Base-by-base conservation (phyloP, 92 coral and sea anemone genomes). In the Palythoa caribaeorum region DNA sequence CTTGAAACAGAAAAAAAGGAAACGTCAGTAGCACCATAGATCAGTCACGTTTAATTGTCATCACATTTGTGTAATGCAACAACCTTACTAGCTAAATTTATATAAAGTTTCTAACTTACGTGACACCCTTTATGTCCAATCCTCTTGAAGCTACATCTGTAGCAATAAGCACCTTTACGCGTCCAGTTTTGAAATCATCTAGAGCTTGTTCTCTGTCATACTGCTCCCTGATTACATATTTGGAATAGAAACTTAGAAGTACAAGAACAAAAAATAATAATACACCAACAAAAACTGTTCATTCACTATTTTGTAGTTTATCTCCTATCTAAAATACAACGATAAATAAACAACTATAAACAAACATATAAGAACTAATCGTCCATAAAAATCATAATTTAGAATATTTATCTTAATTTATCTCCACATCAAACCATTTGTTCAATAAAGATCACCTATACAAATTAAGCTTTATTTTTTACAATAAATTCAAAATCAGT, bases 81-180 rank as follows among this genome's bases (percentile, higher is more conserved):
- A 8, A 3, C 2, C 19, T 17, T 6, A n/a, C 70, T n/a, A n/a
- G 21, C 20, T 17, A 63, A 17, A 3, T 63, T 17, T 9, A 10
- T 17, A 19, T 7, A 16, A 63, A 1, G 70, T 63, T 17, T n/a
- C 15, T 36, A 38, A 90, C 99, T 90, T 80, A 96, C 99, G 99
- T 97, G 66, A 97, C 93, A 76, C 92, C 99, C 84, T 96, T 96
- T 51, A 97, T 95, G 86, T 97, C 99, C 76, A 97, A 88, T 85
- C 99, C 99, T 66, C 99, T 92, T 20, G 99, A 97, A 1, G 99
- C 99, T 20, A 97, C 99, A 76, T 97, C 99, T 1, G 99, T 97
- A 53, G 99, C 99, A 50, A 97, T 97, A 35, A 97, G 91, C 63
- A 97, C 92, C 60, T 83, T 92, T 20, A 96, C 99, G 3, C 89